phyloP scores from a whole-genome alignment of 2,888 invertebrate species.

The Diarsia dahlii region DNA sequence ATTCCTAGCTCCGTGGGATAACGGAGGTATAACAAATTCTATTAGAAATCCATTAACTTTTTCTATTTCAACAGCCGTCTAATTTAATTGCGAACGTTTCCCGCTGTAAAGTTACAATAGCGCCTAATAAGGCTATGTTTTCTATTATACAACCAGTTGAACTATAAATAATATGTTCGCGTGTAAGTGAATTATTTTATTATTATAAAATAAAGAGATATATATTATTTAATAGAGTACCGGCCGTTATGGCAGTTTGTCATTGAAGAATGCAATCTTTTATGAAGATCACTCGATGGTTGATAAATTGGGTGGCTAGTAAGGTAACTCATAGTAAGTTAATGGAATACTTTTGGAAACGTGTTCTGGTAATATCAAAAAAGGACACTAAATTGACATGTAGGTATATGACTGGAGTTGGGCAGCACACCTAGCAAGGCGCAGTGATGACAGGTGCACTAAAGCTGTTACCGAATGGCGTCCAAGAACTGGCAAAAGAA shows the following conservation, averaged over 20 bases:
- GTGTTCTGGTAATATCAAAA: not conserved
- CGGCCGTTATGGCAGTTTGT: conserved; percentile 19
- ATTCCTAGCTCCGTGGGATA: conserved; percentile 36
- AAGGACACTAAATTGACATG: not conserved
- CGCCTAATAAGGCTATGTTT: conserved; percentile 44
- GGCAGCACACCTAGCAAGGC: no score
- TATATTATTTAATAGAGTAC: conserved; percentile 20
- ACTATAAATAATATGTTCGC: conserved; percentile 14
- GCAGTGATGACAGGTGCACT: no score
- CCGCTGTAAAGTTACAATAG: conserved; percentile 73
- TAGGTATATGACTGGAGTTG: no score
- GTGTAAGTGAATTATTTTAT: conserved; percentile 44
- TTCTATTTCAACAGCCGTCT: conserved; percentile 73
- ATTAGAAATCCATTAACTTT: conserved; percentile 78
- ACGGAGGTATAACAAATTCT: conserved; percentile 64
- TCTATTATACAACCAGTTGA: conserved; percentile 25
- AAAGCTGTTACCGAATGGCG: no score
- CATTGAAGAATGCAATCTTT: conserved; percentile 37
- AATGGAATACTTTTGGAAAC: not conserved
- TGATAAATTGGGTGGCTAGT: conserved; percentile 34
- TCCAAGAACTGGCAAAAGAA: no score
- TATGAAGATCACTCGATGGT: conserved; percentile 31
- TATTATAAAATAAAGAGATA: no score
- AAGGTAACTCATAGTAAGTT: conserved; percentile 14
- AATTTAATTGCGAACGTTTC: conserved; percentile 73